These are phyloP conservation scores for Cepaea nemoralis DNA, from an alignment of 1,140 invertebrate species.

Conservation along the genomic window DNA sequence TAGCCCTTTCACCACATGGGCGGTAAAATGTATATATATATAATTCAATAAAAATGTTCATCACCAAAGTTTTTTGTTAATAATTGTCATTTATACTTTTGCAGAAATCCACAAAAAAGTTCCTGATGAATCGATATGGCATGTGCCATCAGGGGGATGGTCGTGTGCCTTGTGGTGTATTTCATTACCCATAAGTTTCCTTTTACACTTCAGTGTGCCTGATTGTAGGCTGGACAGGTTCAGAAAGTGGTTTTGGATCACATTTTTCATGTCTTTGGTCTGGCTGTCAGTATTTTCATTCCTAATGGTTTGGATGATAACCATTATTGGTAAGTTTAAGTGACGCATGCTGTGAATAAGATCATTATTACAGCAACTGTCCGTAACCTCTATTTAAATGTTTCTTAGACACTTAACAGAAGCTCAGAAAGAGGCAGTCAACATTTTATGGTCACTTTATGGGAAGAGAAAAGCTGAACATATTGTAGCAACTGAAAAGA, in stretches of 20 bases:
- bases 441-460: no score
- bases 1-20: no score
- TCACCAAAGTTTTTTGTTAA: no score
- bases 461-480: no score
- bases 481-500: no score
- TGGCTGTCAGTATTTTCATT: conserved; percentile 92
- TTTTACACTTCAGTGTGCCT: conserved; percentile 82
- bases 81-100: not conserved
- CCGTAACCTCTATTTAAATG: no score
- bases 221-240: conserved; percentile 81
- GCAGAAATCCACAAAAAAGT: conserved; percentile 28
- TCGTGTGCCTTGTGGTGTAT: conserved; percentile 78
- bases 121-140: conserved; percentile 54
- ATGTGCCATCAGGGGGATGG: conserved; percentile 55
- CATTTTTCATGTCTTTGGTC: conserved; percentile 88
- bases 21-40: no score
- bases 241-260: conserved; percentile 85
- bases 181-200: conserved; percentile 73
- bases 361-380: no score
- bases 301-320: conserved; percentile 92
- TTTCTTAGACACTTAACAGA: no score
- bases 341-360: no score
- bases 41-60: no score
- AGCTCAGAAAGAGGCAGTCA: no score
- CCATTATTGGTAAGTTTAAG: conserved; percentile 85